Base-by-base conservation (phyloP, 2,888 invertebrate genomes). In the Cheilosia variabilis region DNA sequence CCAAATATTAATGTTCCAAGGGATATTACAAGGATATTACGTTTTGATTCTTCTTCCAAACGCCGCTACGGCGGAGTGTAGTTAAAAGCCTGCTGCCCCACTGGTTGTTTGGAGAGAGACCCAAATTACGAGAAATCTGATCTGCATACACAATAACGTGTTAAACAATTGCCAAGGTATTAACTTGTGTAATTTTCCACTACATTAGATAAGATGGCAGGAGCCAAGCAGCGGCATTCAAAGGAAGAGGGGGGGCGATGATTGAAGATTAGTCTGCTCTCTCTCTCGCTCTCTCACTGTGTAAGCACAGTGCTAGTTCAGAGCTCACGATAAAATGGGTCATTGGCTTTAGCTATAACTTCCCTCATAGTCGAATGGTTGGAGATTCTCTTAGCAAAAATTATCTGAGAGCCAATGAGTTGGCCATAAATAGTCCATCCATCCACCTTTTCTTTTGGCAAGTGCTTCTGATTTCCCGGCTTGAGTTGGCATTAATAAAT, bases 101-200 rank as follows among this genome's bases (percentile, higher is more conserved):
- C 43, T 41, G 41, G 45, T 34, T 53, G 60, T 69, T 63, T 19
- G 47, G 58, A 65, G 65, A 60, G 65, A 75, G 63, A 34, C 63
- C 22, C 50, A 47, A 75, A 47, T 68, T 78, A 78, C 78, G 83
- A 80, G 76, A 76, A 81, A 86, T 80, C 86, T 86, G 86, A 86
- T 86, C 86, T 86, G 86, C 86, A 86, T 86, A 86, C 86, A 86
- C 80, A 86, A 86, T 80, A 86, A 86, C 80, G 86, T 86, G 81
- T 81, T 86, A 86, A 86, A 80, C 86, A 86, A 86, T 81, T 86
- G 80, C 80, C 86, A 80, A 86, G 86, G 86, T 86, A 86, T 81
- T 86, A 81, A 84, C 81, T 80, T 76, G 81, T 86, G 86, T 86
- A 86, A 86, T 86, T 86, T 86, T 86, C 86, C 81, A 72, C 76